These are phyloP conservation scores for Zapornia atra DNA, from an alignment of 2,113 vertebrate genomes.

Conservation along the genomic window DNA sequence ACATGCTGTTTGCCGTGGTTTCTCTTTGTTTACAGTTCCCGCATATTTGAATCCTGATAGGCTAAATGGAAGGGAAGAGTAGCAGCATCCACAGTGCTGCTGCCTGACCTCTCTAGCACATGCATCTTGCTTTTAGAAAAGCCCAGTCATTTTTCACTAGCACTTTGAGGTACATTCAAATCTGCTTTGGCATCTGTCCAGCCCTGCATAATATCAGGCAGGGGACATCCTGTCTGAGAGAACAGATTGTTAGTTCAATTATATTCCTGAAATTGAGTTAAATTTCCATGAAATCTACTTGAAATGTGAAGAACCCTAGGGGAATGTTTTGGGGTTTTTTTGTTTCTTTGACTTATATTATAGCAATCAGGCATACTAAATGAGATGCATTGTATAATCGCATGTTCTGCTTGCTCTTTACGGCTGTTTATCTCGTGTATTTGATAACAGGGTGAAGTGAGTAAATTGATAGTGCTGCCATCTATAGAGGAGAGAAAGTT, in stretches of 20 bases:
- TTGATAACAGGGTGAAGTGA: conserved; percentile 2
- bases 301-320: conserved; percentile 36
- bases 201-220: conserved; percentile 45
- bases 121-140: conserved; percentile 30
- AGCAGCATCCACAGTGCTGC: background rate
- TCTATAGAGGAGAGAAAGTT: background rate
- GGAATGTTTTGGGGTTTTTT: background rate
- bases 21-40: conserved; percentile 26
- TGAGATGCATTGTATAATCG: background rate
- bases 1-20: conserved; percentile 24
- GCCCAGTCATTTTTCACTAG: conserved; percentile 26
- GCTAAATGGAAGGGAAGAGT: conserved; percentile 26
- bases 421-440: background rate
- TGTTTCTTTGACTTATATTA: conserved; percentile 32
- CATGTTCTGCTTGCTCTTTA: background rate
- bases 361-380: conserved; percentile 1
- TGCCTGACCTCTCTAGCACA: conserved; percentile 12
- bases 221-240: conserved; percentile 49
- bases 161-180: conserved; percentile 51
- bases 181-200: conserved; percentile 49
- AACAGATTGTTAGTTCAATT: conserved; percentile 68
- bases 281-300: conserved; percentile 62
- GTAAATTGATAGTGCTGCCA: background rate
- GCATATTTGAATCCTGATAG: conserved; percentile 4
- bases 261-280: conserved; percentile 66